Evolutionary conservation across 2,113 vertebrate species (phyloP).

Genomic region (Perca flavescens): DNA sequence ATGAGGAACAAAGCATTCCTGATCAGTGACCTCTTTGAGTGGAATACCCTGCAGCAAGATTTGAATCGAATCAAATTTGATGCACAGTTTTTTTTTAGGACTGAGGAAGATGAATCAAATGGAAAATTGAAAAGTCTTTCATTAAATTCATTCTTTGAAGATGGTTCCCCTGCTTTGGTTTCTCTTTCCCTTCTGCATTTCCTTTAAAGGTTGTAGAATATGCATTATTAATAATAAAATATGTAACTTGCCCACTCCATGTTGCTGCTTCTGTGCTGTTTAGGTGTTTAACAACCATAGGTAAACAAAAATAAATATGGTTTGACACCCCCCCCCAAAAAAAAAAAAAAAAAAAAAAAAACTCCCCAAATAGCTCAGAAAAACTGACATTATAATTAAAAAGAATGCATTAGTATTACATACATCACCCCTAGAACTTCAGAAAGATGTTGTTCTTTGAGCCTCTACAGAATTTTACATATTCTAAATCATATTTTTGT

Average conservation of each 20-base stretch:
- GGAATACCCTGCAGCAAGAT: conserved; percentile 35
- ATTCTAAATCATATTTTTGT: neutral
- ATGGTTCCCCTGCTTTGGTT: neutral
- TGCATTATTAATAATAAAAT: conserved; percentile 5
- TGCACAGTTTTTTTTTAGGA: conserved; percentile 5
- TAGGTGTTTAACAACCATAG: neutral
- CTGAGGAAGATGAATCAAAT: conserved; percentile 25
- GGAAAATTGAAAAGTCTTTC: conserved; percentile 27
- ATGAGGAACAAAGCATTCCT: conserved; percentile 24
- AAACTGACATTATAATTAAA: neutral
- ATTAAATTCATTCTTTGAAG: conserved; percentile 31
- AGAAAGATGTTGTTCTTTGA: neutral
- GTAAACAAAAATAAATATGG: neutral
- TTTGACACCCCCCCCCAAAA: neutral
- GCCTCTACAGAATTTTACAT: neutral
- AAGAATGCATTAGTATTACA: neutral
- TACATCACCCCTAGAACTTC: neutral
- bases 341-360: neutral
- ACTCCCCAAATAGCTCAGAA: neutral
- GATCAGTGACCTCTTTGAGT: conserved; percentile 21
- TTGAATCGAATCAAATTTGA: conserved; percentile 21
- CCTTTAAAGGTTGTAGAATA: neutral
- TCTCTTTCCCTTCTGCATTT: neutral
- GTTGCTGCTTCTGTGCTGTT: neutral
- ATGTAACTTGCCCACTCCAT: neutral